A percentile compares a stretch with the other conserved stretches of the same genome.
phyloP scores from a whole-genome alignment of 2,113 vertebrate genomes.

The Gavia stellata region DNA sequence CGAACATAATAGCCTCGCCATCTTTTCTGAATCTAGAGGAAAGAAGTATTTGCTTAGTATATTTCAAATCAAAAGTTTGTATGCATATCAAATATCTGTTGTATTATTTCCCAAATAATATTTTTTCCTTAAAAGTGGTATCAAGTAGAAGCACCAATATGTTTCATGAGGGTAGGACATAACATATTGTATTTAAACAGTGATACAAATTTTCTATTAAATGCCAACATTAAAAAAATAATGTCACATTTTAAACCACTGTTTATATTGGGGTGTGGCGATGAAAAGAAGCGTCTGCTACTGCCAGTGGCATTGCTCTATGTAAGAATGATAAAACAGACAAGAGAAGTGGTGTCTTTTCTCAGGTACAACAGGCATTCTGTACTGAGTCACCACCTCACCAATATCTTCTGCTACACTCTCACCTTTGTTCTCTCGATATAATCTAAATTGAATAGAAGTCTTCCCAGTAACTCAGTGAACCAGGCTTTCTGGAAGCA shows the following conservation, averaged over 20 bases:
- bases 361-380: background rate
- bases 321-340: background rate
- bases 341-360: background rate
- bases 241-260: background rate
- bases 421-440: background rate
- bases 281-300: background rate
- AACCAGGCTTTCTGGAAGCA: background rate
- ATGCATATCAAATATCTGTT: background rate
- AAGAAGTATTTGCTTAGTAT: slow-evolving; percentile 35
- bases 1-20: slow-evolving; percentile 88
- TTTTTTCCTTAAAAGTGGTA: background rate
- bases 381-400: background rate
- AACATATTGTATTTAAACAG: background rate
- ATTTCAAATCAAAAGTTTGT: background rate
- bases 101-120: background rate
- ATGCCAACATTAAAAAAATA: background rate
- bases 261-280: background rate
- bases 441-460: background rate
- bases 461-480: background rate
- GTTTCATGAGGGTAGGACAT: background rate
- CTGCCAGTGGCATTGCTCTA: background rate
- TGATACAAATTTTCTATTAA: background rate
- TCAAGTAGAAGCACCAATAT: background rate
- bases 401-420: background rate
- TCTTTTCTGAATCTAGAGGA: slow-evolving; percentile 83